Evolutionary conservation across 2,797 vertebrate genomes (phyloP), one percentile per base, ranked within the genome.

Genomic region (Graptemys geographica): DNA sequence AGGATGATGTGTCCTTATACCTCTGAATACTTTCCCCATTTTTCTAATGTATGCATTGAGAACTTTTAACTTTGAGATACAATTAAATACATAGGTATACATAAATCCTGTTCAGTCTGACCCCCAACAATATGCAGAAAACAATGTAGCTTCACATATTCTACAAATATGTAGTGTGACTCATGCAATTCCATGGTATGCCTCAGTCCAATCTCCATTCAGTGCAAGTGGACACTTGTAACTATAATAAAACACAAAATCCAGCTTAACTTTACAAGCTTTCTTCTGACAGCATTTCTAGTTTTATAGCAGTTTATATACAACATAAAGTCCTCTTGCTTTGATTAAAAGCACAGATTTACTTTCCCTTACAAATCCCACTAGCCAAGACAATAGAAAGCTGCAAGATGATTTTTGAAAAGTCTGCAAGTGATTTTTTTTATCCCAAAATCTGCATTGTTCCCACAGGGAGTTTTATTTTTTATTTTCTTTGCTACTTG

Each of bases 291-390:
- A 2, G 31, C 62, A 62, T 80, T 92, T 84, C 47, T 49, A n/a
- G 49, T 65, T 83, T 76, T 27, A 3, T 0, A 55, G 74, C 78
- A 87, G 33, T 11, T 0, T 0, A 19, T 0, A 44, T 18, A 33
- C 56, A 80, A 90, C 51, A 16, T 53, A 37, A 86, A 89, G 49
- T 91, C 12, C 12, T 31, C 1, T 5, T 25, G 33, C 33, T 21
- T 12, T 87, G 74, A 0, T 27, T 79, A 74, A 12, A 86, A 52
- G 41, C 85, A 21, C 44, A 27, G 78, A 78, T 44, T 55, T 0
- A 0, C 81, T 86, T 82, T 79, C 59, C 55, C 59, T 49, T 21
- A 4, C 8, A 47, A 56, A 3, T 10, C 23, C 1, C 44, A 72
- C 10, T 31, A 80, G 16, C 53, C n/a, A 41, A 5, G 65, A 72